Conservation (phyloP, 2,888 invertebrate species). For the Heliconius ethilla region DNA sequence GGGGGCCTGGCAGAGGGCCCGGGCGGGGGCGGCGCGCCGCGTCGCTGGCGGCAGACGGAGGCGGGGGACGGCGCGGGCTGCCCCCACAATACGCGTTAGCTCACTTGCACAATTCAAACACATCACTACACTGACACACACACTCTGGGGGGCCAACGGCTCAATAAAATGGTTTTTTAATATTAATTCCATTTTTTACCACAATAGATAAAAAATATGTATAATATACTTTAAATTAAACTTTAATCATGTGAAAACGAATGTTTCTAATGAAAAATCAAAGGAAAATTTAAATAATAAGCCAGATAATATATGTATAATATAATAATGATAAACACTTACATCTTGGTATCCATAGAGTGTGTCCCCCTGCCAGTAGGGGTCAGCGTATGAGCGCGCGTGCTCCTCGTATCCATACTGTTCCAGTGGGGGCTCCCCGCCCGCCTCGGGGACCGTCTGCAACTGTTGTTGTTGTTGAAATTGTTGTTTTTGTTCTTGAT, state of each 20-base stretch:
- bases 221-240: neutral
- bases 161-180: neutral
- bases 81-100: conserved; percentile 51
- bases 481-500: conserved; percentile 31
- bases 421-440: conserved; percentile 34
- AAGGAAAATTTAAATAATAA: neutral
- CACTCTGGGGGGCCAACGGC: neutral
- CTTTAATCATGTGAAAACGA: neutral
- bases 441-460: conserved; percentile 17
- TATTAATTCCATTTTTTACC: neutral
- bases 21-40: conserved; percentile 24
- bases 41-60: conserved; percentile 29
- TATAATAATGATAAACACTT: conserved; percentile 37
- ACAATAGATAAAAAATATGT: neutral
- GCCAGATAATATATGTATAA: no score
- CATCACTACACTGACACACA: conserved; percentile 17
- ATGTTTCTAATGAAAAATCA: neutral
- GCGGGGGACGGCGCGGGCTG: conserved; percentile 41
- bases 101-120: conserved; percentile 37
- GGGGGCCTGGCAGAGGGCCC: conserved; percentile 34
- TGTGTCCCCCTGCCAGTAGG: conserved; percentile 60
- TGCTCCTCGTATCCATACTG: conserved; percentile 49
- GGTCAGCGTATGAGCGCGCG: conserved; percentile 55
- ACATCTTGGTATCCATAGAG: conserved; percentile 62
- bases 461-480: conserved; percentile 21